Base-by-base conservation (phyloP, 2,888 invertebrate genomes). In the Lithophane semibrunnea region DNA sequence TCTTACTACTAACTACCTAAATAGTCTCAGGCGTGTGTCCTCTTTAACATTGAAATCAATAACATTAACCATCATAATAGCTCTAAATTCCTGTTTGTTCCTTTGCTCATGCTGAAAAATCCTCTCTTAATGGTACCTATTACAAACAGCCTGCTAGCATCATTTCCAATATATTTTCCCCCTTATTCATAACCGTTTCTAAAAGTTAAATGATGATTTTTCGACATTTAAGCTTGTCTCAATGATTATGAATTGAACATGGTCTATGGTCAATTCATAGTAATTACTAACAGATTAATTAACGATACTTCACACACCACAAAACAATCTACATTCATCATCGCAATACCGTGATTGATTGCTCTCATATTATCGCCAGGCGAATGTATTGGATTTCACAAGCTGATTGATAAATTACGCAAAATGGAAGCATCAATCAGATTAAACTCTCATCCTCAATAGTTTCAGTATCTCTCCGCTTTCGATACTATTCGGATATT, bases 311-410 rank as follows among this genome's bases (percentile, higher is more conserved):
- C 47, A 54, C 29, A 29, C 13, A 10, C 29, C 12, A 4, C 7
- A 29, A 80, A 54, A 63, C 13, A 21, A 61, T 79, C 29, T 24
- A n/a, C 3, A 64, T 58, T 44, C 29, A 63, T 49, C 16, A 49
- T 68, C 52, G 61, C 80, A 63, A 3, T 24, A 60, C 68, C n/a
- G 44, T 71, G 70, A 80, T 80, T 42, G 63, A 77, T 85, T 82
- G 82, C 86, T 83, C 42, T 58, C 21, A 58, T 29, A 61, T 47
- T 71, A 77, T 72, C 60, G 24, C 12, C 64, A 83, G 83, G 86
- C 86, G 47, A 65, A 85, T 73, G 67, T 64, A 85, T 72, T 63
- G 42, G 54, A 64, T 60, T 67, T 73, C n/a, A 52, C 24, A 54
- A 54, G 4, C 16, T 71, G 58, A 69, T 64, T 69, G 75, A 74